phyloP scores from a whole-genome alignment of 2,797 vertebrate species.

The Syngnathus rostellatus region DNA sequence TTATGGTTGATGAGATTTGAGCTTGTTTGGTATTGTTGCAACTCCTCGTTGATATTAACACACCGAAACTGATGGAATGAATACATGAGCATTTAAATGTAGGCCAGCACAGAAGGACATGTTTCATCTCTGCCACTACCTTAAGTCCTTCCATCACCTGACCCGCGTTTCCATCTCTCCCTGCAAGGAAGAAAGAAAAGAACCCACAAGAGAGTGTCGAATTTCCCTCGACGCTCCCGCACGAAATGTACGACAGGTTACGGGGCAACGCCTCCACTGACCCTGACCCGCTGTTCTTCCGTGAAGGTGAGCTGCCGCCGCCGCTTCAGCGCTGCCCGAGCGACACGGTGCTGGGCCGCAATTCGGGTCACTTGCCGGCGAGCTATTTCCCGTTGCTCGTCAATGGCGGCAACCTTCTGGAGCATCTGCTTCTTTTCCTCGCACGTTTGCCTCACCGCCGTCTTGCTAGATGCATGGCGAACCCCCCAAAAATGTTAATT shows the following conservation, averaged over 20 bases:
- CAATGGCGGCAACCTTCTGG: slow-evolving; percentile 60
- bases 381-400: slow-evolving; percentile 60
- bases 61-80: too few relatives aligned
- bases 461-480: slow-evolving; percentile 36
- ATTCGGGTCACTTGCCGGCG: slow-evolving; percentile 59
- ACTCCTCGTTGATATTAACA: slow-evolving; percentile 22
- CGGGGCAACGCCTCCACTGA: slow-evolving; percentile 46
- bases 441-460: slow-evolving; percentile 55
- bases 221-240: slow-evolving; percentile 7
- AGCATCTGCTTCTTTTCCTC: slow-evolving; percentile 60
- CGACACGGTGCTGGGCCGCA: slow-evolving; percentile 47
- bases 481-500: not conserved
- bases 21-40: slow-evolving; percentile 29
- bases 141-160: slow-evolving; percentile 46
- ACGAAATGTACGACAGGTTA: slow-evolving; percentile 15
- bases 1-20: slow-evolving; percentile 30
- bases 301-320: slow-evolving; percentile 53
- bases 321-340: slow-evolving; percentile 56
- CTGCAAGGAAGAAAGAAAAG: slow-evolving; percentile 36
- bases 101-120: too few relatives aligned
- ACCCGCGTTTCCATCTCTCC: slow-evolving; percentile 39
- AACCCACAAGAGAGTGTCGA: not conserved
- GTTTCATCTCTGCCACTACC: slow-evolving; percentile 37
- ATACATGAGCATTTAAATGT: too few relatives aligned
- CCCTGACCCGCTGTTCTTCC: slow-evolving; percentile 71